These are phyloP conservation scores for Etia nguti DNA, from an alignment of 2,113 vertebrate species.

Conservation along the genomic window DNA sequence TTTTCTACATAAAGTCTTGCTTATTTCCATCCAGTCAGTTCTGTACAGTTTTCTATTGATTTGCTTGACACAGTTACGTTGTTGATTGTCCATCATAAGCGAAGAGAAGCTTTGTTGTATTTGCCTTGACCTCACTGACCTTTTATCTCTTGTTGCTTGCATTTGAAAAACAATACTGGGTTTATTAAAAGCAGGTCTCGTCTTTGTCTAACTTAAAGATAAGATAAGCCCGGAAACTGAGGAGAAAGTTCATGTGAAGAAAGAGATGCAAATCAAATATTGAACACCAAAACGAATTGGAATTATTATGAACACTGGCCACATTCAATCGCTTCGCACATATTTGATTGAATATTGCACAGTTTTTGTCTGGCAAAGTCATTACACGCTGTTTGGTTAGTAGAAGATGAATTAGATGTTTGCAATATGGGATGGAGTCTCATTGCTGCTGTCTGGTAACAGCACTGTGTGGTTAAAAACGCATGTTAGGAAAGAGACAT, in stretches of 20 bases:
- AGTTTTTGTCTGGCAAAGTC: neutral
- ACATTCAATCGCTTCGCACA: neutral
- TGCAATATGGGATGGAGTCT: neutral
- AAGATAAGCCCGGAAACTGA: neutral
- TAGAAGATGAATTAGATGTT: neutral
- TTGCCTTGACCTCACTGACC: slow-evolving; percentile 19
- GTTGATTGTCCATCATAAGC: neutral
- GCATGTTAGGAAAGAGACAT: neutral
- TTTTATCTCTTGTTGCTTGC: slow-evolving; percentile 7
- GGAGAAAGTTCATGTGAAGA: neutral
- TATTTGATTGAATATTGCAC: neutral
- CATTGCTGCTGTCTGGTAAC: slow-evolving; percentile 24
- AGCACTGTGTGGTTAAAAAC: neutral
- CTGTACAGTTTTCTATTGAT: neutral
- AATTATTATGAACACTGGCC: neutral
- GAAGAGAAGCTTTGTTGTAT: slow-evolving; percentile 8
- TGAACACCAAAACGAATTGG: neutral
- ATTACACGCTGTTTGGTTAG: neutral
- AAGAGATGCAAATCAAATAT: neutral
- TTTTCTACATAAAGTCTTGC: slow-evolving; percentile 13
- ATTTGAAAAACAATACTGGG: neutral
- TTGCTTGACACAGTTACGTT: neutral
- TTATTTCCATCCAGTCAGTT: neutral
- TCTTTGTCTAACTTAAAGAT: neutral
- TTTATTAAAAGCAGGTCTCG: neutral